Conservation (phyloP, 2,113 vertebrate genomes). For the Trachemys scripta region DNA sequence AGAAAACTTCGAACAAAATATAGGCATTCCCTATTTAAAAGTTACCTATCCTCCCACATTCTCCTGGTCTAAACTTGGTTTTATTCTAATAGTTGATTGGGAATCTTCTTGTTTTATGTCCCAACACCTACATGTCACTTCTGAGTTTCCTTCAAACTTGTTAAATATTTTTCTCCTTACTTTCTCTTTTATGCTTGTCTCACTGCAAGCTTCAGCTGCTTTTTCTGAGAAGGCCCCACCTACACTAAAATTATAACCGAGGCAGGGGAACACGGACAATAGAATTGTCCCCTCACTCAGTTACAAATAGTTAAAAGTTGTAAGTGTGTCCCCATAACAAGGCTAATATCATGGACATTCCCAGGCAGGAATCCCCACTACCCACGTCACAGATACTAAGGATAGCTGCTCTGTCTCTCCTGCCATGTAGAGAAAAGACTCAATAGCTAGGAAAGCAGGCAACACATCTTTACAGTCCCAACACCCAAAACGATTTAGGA, state of each 20-base stretch:
- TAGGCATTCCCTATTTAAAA: not conserved
- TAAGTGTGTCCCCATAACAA: not conserved
- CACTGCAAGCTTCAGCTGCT: not conserved
- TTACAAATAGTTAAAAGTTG: not conserved
- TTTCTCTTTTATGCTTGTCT: not conserved
- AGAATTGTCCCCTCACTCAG: not conserved
- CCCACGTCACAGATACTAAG: not conserved
- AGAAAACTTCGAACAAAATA: not conserved
- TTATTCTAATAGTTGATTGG: not conserved
- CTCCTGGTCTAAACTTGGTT: not conserved
- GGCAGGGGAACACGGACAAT: not conserved
- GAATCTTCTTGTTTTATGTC: not conserved
- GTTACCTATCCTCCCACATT: not conserved
- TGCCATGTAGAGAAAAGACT: not conserved
- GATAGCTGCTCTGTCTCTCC: not conserved
- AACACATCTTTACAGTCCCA: not conserved
- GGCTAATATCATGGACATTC: not conserved
- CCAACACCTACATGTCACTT: not conserved
- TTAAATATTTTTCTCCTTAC: not conserved
- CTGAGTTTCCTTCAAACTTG: not conserved
- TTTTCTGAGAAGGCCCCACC: not conserved
- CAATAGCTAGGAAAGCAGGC: not conserved
- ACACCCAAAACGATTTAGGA: not conserved
- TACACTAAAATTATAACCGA: not conserved
- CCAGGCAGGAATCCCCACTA: not conserved